Conservation (phyloP, 2,888 invertebrate genomes). For the Omphaloscelis lunosa region DNA sequence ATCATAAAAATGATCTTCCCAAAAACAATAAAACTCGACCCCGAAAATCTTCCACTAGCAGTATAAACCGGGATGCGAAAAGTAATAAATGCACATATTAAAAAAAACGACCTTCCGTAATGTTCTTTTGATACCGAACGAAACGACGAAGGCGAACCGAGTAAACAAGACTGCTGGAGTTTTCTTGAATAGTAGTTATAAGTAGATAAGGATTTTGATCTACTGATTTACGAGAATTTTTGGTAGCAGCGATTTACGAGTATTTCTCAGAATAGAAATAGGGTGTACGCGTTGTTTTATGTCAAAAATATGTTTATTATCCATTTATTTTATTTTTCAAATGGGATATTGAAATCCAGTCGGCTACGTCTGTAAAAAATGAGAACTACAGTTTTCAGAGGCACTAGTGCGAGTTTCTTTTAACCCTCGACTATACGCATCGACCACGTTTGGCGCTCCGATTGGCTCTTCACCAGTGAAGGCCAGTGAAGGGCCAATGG, state of each 20-base stretch:
- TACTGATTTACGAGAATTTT: constrained; percentile 27
- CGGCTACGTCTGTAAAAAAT: neutral
- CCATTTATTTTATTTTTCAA: neutral
- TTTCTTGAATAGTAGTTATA: constrained; percentile 17
- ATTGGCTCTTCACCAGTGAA: too few species aligned
- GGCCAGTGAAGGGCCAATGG: too few species aligned
- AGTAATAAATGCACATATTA: constrained; percentile 56
- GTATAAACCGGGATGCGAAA: constrained; percentile 15
- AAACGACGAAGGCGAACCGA: constrained; percentile 13
- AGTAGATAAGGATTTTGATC: constrained; percentile 19
- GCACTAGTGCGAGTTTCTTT: too few species aligned
- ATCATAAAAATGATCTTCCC: constrained; percentile 23
- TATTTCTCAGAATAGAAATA: neutral
- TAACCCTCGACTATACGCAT: too few species aligned
- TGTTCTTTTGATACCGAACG: constrained; percentile 47
- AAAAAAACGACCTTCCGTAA: constrained; percentile 54
- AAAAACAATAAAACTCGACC: constrained; percentile 36
- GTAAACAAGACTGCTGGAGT: constrained; percentile 37
- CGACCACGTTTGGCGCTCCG: too few species aligned
- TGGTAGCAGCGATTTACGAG: neutral
- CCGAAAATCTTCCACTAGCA: constrained; percentile 30
- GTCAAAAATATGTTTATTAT: neutral
- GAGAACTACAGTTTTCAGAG: neutral
- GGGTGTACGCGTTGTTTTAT: neutral
- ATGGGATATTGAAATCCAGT: neutral